Base-by-base conservation (phyloP, 1,140 invertebrate species). In the Cydia splendana region DNA sequence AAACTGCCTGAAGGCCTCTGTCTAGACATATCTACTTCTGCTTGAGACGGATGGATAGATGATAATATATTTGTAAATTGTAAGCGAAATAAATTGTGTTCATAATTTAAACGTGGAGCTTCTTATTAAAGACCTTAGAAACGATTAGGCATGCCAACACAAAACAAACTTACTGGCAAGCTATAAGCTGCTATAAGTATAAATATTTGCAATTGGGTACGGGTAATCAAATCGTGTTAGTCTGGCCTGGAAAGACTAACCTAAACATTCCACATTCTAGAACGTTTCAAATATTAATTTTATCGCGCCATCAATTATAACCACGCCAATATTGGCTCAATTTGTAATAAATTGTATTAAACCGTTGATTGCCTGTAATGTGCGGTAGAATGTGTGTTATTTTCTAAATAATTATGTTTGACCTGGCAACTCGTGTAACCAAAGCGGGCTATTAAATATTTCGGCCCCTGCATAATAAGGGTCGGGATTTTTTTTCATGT, bases 401-500 rank as follows among this genome's bases (percentile, higher is more conserved):
- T 71, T 38, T 38, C 30, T 71, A 71, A 38, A 71, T 38, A 71
- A 71, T 71, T 71, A 71, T 71, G 67, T 38, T 71, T 71, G 67
- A 71, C 67, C 30, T 71, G 30, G 67, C 38, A 71, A 71, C 67
- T 71, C 67, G 67, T 71, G 67, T 42, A 71, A 71, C 34, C 34
- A 71, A 71, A 71, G n/a, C 67, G n/a, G 57, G 65, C 65, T 69
- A 69, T 71, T 71, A 71, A 71, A 71, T 71, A 71, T 71, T 71
- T 71, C 18, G 34, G 30, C n/a, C n/a, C 67, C 67, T 38, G 67
- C 42, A 38, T 38, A 71, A 71, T 18, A 18, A 71, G 34, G 67
- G 67, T 18, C 30, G 20, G 57, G 30, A 38, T 71, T 71, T 71
- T 38, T n/a, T n/a, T 38, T 71, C 65, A 30, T 67, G 38, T 38